phyloP scores from a whole-genome alignment of 2,797 vertebrate genomes.

The Limnodromus scolopaceus region DNA sequence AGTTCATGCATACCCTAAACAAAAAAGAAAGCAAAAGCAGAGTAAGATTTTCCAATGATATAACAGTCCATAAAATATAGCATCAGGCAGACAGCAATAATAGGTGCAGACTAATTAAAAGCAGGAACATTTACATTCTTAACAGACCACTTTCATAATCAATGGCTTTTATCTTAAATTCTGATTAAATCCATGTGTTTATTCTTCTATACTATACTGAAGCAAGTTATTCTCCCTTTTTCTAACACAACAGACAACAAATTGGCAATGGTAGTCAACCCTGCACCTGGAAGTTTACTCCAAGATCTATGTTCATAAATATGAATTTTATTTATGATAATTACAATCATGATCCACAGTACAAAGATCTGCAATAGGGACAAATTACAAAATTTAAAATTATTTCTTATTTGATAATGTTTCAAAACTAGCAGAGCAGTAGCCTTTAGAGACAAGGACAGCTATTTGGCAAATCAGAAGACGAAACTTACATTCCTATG shows the following conservation, averaged over 20 bases:
- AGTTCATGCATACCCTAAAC: conserved; percentile 97
- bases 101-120: background rate
- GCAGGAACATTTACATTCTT: background rate
- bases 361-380: conserved; percentile 60
- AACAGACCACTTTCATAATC: background rate
- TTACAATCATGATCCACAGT: conserved; percentile 65
- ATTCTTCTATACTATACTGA: conserved; percentile 52
- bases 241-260: conserved; percentile 67
- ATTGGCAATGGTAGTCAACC: conserved; percentile 65
- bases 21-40: background rate
- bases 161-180: conserved; percentile 55
- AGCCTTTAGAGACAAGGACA: conserved; percentile 46
- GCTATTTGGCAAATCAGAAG: conserved; percentile 22
- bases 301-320: conserved; percentile 75
- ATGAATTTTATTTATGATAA: conserved; percentile 76
- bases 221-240: conserved; percentile 59
- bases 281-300: conserved; percentile 74
- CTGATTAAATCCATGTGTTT: conserved; percentile 47
- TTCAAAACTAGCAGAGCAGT: conserved; percentile 51
- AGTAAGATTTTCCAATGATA: background rate
- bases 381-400: conserved; percentile 64
- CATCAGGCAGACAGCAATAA: background rate
- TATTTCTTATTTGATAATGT: conserved; percentile 69
- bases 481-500: conserved; percentile 15
- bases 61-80: background rate